Evolutionary conservation across 2,797 vertebrate genomes (phyloP).

Genomic region (Macropodus opercularis): DNA sequence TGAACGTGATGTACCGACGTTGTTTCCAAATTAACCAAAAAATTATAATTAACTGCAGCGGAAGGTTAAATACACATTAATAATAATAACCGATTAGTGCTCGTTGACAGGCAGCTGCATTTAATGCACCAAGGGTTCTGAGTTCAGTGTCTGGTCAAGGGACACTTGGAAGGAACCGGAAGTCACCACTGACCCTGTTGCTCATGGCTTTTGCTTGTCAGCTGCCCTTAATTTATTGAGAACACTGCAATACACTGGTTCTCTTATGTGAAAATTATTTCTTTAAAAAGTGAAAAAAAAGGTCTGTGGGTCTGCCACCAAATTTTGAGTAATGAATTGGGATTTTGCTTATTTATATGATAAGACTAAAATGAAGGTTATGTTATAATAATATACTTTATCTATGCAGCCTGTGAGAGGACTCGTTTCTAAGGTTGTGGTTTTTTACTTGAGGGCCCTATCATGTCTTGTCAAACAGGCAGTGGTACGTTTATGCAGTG

Average conservation of each 20-base stretch:
- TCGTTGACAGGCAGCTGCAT: no score
- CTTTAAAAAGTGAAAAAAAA: no score
- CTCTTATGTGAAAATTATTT: no score
- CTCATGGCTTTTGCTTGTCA: no score
- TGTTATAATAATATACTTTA: not conserved
- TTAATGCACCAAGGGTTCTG: no score
- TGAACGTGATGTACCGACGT: not conserved
- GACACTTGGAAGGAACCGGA: no score
- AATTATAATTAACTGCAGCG: not conserved
- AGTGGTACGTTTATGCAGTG: no score
- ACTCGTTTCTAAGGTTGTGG: not conserved
- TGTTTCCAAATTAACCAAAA: not conserved
- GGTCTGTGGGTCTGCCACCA: no score
- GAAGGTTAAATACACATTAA: not conserved
- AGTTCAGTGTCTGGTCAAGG: no score
- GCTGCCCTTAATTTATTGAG: not conserved
- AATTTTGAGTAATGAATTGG: not conserved
- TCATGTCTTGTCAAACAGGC: not conserved
- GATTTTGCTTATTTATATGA: not conserved
- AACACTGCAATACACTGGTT: not conserved
- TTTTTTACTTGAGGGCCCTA: no score
- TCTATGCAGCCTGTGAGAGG: not conserved
- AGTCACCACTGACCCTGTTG: no score
- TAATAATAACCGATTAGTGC: no score
- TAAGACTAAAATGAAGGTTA: not conserved